phyloP scores from a whole-genome alignment of 2,113 vertebrate species.

The Manacus vitellinus region DNA sequence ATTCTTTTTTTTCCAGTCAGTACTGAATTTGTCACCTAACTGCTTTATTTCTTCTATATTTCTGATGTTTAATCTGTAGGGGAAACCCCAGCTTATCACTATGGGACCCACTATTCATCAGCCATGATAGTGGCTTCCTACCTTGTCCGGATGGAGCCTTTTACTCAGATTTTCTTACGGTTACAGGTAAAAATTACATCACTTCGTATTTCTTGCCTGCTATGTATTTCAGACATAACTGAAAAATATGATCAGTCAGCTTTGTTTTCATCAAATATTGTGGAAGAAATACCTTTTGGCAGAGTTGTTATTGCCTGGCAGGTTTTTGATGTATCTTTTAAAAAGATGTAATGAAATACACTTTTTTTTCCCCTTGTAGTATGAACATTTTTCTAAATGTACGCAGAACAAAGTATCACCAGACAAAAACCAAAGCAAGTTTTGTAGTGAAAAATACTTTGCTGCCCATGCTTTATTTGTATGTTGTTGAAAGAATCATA shows the following conservation, averaged over 20 bases:
- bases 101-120: conserved; percentile 97
- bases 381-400: neutral
- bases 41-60: neutral
- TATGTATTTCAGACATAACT: neutral
- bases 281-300: neutral
- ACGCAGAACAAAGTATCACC: neutral
- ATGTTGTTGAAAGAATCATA: neutral
- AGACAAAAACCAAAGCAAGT: neutral
- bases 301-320: neutral
- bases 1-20: neutral
- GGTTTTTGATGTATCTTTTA: neutral
- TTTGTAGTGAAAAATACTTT: neutral
- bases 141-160: conserved; percentile 96
- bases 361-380: neutral
- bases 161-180: conserved; percentile 96
- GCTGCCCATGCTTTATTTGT: neutral
- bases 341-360: neutral
- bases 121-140: conserved; percentile 99
- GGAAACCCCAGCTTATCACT: conserved; percentile 97
- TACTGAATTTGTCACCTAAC: neutral
- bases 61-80: conserved; percentile 71
- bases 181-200: conserved; percentile 84
- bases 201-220: neutral
- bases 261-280: neutral
- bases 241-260: neutral